These are phyloP conservation scores for Clytia hemisphaerica DNA, from an alignment of 30 jellyfish, hydroid and myxozoan species.

Conservation along the genomic window DNA sequence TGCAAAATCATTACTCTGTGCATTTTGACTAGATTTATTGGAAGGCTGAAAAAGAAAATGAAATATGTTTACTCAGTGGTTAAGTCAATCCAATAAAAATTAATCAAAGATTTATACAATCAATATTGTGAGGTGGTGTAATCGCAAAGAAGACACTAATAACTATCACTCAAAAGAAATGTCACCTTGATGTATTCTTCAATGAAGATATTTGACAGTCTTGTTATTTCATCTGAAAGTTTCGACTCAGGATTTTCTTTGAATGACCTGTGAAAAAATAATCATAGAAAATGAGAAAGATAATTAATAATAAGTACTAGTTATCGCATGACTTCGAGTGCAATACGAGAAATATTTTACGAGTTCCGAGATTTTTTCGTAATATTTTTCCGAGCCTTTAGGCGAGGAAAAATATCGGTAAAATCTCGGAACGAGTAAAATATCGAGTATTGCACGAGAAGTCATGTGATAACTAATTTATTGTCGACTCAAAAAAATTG, in stretches of 20 bases:
- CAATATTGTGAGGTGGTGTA: too few relatives aligned
- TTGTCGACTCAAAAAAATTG: too few relatives aligned
- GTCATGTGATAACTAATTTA: too few relatives aligned
- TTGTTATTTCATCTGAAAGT: slow-evolving; percentile 19
- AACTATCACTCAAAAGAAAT: background rate
- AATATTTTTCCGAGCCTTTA: too few relatives aligned
- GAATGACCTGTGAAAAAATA: slow-evolving; percentile 40
- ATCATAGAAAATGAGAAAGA: too few relatives aligned
- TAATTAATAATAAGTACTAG: too few relatives aligned
- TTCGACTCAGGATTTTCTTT: slow-evolving; percentile 55
- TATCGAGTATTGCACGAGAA: too few relatives aligned
- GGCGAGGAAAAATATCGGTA: too few relatives aligned
- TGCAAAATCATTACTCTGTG: slow-evolving; percentile 54
- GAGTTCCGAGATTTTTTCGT: too few relatives aligned
- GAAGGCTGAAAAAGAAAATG: slow-evolving; percentile 37
- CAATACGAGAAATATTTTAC: too few relatives aligned
- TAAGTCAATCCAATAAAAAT: background rate
- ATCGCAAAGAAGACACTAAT: background rate
- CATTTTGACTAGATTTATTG: slow-evolving; percentile 4
- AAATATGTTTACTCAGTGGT: background rate
- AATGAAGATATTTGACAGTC: slow-evolving; percentile 40
- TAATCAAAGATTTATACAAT: background rate
- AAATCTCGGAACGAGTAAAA: too few relatives aligned
- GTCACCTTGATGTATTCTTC: slow-evolving; percentile 64
- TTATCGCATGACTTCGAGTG: too few relatives aligned